phyloP scores from a whole-genome alignment of 2,888 invertebrate genomes.

The Ferrisia virgata region DNA sequence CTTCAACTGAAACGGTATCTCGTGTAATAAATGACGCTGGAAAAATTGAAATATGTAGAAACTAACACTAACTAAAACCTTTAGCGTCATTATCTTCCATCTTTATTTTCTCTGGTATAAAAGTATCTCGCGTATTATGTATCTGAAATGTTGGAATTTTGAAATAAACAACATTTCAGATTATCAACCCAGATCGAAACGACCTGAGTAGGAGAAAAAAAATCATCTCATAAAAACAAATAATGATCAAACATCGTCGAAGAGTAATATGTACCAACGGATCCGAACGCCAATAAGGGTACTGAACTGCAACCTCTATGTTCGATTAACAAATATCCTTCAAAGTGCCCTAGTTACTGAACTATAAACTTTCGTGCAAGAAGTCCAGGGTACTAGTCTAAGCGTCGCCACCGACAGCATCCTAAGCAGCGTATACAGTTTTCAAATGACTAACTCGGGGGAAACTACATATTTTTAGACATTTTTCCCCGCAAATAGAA shows the following conservation, averaged over 20 bases:
- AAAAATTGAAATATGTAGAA: no score
- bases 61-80: no score
- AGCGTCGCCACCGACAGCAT: conserved; percentile 16
- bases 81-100: background rate
- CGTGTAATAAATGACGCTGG: no score
- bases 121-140: background rate
- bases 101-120: background rate
- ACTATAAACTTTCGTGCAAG: background rate
- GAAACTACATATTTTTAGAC: background rate
- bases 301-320: background rate
- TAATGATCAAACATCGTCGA: background rate
- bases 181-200: background rate
- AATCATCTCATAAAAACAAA: background rate
- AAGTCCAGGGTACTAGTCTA: conserved; percentile 17
- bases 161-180: background rate
- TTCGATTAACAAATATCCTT: conserved; percentile 21
- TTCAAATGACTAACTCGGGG: background rate
- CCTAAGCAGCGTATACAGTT: background rate
- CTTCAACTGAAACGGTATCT: no score
- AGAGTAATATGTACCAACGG: background rate
- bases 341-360: conserved; percentile 19
- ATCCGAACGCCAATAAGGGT: background rate
- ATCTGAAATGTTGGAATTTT: background rate
- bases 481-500: background rate
- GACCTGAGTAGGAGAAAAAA: background rate